Percentiles rank a stretch among this genome's conserved stretches.
These are phyloP conservation scores for Hoplodrina ambigua DNA, from an alignment of 2,888 invertebrate species.

Conservation along the genomic window DNA sequence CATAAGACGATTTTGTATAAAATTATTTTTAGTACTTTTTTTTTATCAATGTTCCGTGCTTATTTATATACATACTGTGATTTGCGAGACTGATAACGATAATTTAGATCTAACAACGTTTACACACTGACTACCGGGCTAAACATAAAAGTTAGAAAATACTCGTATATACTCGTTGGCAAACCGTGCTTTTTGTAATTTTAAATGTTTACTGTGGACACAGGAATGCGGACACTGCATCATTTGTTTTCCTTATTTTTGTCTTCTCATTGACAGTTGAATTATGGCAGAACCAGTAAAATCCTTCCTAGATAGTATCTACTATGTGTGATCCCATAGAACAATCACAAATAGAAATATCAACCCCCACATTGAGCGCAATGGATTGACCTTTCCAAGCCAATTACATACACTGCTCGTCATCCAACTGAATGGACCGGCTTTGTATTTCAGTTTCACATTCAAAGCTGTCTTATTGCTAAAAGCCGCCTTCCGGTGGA, in stretches of 20 bases:
- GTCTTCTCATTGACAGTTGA: neutral
- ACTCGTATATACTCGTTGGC: too few species aligned
- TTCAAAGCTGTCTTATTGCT: slow-evolving; percentile 84
- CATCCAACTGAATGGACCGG: slow-evolving; percentile 81
- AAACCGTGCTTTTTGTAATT: neutral
- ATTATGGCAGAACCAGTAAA: neutral
- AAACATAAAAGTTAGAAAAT: too few species aligned
- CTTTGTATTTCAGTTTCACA: slow-evolving; percentile 86
- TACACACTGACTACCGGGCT: too few species aligned
- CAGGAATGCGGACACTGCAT: neutral
- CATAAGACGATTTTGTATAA: slow-evolving; percentile 3
- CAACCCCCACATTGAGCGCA: slow-evolving; percentile 55
- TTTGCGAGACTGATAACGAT: too few species aligned
- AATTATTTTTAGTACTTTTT: neutral
- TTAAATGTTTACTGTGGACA: neutral
- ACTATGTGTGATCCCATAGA: slow-evolving; percentile 27
- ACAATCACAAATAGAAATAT: slow-evolving; percentile 58
- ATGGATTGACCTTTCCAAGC: slow-evolving; percentile 75
- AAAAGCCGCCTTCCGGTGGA: slow-evolving; percentile 88
- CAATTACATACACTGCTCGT: slow-evolving; percentile 79
- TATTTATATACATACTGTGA: too few species aligned
- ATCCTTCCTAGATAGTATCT: neutral
- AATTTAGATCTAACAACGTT: too few species aligned
- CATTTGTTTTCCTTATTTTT: slow-evolving; percentile 1
- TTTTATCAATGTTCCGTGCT: too few species aligned